Evolutionary conservation across 2,113 vertebrate genomes (phyloP).

Genomic region (Pandion haliaetus): DNA sequence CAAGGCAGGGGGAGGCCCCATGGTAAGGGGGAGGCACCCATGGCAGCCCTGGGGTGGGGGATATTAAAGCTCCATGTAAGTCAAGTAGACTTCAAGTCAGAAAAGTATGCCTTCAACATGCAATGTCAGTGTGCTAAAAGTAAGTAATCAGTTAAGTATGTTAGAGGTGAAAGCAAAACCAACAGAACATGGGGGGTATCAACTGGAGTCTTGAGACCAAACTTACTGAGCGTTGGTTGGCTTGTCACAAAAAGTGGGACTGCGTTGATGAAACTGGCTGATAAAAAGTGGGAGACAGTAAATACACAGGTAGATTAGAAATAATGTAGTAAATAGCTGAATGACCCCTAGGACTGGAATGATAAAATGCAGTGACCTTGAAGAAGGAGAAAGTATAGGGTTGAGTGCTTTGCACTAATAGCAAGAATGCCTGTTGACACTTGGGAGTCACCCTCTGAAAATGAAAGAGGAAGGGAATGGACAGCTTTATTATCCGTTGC

Average conservation of each 20-base stretch:
- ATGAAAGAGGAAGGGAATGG: not conserved
- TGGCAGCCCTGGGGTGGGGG: not conserved
- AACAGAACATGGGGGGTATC: not conserved
- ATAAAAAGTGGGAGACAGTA: not conserved
- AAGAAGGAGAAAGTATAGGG: not conserved
- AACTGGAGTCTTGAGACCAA: not conserved
- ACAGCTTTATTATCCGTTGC: not conserved
- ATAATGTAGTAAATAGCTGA: not conserved
- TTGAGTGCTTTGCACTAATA: not conserved
- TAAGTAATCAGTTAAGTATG: not conserved
- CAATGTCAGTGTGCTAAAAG: not conserved
- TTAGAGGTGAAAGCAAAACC: not conserved
- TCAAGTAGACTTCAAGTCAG: not conserved
- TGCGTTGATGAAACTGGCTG: not conserved
- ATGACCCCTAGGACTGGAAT: not conserved
- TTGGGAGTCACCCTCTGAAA: not conserved
- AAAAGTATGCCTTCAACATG: not conserved
- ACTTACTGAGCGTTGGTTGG: not conserved
- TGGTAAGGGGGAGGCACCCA: accelerated
- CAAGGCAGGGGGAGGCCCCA: not conserved
- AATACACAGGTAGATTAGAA: not conserved
- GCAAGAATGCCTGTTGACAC: not conserved
- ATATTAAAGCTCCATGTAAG: not conserved
- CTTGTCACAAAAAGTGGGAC: not conserved
- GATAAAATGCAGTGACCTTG: not conserved